Percentiles rank a stretch among this genome's conserved stretches.
Evolutionary conservation across 1,140 invertebrate genomes (phyloP).

Genomic region (Cylas formicarius): DNA sequence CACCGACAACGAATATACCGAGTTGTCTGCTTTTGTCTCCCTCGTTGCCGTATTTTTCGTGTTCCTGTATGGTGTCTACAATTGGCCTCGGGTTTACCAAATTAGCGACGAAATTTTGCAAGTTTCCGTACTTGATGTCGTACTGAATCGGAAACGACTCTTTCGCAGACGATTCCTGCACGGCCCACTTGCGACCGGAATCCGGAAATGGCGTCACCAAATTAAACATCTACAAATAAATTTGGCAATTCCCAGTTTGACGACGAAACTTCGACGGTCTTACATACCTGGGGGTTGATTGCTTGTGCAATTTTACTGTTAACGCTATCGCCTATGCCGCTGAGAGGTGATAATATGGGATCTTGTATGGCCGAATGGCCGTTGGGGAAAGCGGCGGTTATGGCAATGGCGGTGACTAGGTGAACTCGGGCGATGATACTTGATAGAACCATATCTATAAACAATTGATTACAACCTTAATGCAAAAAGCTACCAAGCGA

Average conservation of each 20-base stretch:
- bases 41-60: slow-evolving; percentile 64
- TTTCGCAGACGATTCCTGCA: slow-evolving; percentile 24
- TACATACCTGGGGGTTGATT: slow-evolving; percentile 22
- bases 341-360: slow-evolving; percentile 22
- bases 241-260: neutral
- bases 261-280: neutral
- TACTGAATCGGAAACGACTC: slow-evolving; percentile 30
- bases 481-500: too few species aligned
- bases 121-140: slow-evolving; percentile 42
- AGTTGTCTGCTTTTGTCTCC: slow-evolving; percentile 52
- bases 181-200: slow-evolving; percentile 30
- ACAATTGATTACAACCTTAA: too few species aligned
- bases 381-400: too few species aligned
- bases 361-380: too few species aligned
- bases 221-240: slow-evolving; percentile 21
- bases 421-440: too few species aligned
- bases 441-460: too few species aligned
- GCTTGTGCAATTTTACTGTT: slow-evolving; percentile 19
- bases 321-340: slow-evolving; percentile 18
- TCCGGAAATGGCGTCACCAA: slow-evolving; percentile 26
- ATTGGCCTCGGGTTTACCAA: slow-evolving; percentile 54
- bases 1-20: slow-evolving; percentile 50
- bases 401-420: too few species aligned
- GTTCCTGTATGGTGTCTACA: slow-evolving; percentile 58
- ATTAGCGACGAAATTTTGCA: slow-evolving; percentile 43